Evolutionary conservation across 1,140 invertebrate genomes (phyloP).

Genomic region (Nephotettix cincticeps): DNA sequence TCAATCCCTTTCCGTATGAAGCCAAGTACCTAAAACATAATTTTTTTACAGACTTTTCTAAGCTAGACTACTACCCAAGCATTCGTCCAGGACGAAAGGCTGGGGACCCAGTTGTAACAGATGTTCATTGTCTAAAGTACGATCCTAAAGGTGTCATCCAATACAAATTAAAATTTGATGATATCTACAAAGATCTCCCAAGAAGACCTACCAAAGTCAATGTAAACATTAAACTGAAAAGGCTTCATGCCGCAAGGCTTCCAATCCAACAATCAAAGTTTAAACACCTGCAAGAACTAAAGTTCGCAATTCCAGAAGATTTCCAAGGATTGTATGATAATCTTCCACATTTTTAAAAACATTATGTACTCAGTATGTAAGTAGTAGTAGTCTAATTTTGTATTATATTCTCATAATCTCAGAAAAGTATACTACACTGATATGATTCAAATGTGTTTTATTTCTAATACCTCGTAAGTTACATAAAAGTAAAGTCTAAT

Average conservation of each 20-base stretch:
- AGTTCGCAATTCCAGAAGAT: conserved; percentile 16
- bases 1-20: conserved; percentile 17
- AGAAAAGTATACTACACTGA: background rate
- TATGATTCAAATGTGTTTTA: background rate
- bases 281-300: conserved; percentile 28
- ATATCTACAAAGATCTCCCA: conserved; percentile 30
- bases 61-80: conserved; percentile 12
- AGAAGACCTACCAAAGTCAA: conserved; percentile 4
- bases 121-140: conserved; percentile 34
- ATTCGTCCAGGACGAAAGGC: conserved; percentile 26
- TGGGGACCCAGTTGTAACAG: conserved; percentile 28
- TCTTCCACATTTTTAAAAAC: conserved; percentile 10
- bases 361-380: too few species aligned
- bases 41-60: conserved; percentile 26
- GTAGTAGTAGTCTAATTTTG: background rate
- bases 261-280: conserved; percentile 17
- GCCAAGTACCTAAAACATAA: conserved; percentile 14
- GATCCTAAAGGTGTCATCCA: conserved; percentile 30
- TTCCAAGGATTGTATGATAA: conserved; percentile 27
- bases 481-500: background rate
- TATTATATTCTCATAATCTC: background rate
- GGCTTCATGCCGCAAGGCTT: conserved; percentile 5
- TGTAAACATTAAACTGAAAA: background rate
- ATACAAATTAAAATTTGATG: conserved; percentile 34
- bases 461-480: conserved; percentile 8